Base-by-base conservation (phyloP, 2,113 vertebrate species). In the Percopsis transmontana region DNA sequence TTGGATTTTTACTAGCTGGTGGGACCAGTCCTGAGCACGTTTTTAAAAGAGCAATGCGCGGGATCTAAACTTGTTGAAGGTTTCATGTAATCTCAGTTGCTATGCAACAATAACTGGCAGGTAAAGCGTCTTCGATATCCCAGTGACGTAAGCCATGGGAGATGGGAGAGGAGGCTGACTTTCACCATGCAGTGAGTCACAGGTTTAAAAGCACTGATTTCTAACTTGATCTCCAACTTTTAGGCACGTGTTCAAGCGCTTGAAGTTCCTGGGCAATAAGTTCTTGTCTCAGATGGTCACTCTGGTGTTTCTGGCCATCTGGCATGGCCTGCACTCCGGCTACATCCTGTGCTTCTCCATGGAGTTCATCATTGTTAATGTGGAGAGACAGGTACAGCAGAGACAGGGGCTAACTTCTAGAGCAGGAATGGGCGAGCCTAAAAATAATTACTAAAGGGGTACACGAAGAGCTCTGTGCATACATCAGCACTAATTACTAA, bases 261-360 rank as follows among this genome's bases (percentile, higher is more conserved):
- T 98, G 80, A 96, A 92, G 90, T 98, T 99, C 85, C 83, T 99
- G 56, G 96, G 96, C 44, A 98, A 93, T 71, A 99, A 98, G 85
- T 72, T 92, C 24, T 62, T 96, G 10, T 99, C 97, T 52, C 97
- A 98, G 73, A 89, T 93, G 33, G 59, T 93, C 54, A 92, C 97
- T 0, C 76, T 99, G 74, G 52, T 98, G 13, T 99, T 99, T 88
- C 82, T 99, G 87, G 92, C 96, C 1, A 62, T 98, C 68, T 99
- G 97, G 96, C 97, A 98, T 0, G 97, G 97, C 56, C 92, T 97
- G 33, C 97, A 99, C 88, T 98, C 96, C 0, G 97, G 97, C 42
- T 99, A 99, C 91, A 68, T 98, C 80, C 48, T 99, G 72, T 99
- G 97, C 88, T 99, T 99, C 90, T 95, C 96, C 27, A 93, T 99